Percentiles rank a stretch among this genome's conserved stretches.
Evolutionary conservation across 2,113 vertebrate genomes (phyloP).

Genomic region (Hassar affinis): DNA sequence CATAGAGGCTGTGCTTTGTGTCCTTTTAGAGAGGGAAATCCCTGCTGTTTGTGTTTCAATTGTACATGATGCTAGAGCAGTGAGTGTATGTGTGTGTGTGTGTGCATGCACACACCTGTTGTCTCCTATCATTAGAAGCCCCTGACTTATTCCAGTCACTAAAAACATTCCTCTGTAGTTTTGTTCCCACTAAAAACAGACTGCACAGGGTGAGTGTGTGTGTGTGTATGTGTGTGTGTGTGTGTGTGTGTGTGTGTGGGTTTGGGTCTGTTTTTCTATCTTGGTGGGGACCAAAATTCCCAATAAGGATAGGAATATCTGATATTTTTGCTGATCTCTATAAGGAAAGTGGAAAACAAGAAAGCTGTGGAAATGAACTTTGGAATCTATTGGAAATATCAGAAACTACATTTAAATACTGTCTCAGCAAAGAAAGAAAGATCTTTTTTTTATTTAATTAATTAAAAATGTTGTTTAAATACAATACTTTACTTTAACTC

Average conservation of each 20-base stretch:
- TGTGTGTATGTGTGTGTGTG: constrained; percentile 1
- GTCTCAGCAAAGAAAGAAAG: background rate
- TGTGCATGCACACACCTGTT: constrained; percentile 62
- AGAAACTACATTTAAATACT: too few species aligned
- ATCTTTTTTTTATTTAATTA: background rate
- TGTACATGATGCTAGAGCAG: constrained; percentile 18
- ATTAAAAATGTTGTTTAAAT: background rate
- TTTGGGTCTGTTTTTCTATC: too few species aligned
- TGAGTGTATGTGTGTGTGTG: constrained; percentile 11
- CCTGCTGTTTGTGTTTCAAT: constrained; percentile 2
- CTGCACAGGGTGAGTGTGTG: background rate
- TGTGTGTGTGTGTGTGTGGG: constrained; percentile 8
- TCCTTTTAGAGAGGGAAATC: constrained; percentile 43
- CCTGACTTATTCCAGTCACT: constrained; percentile 58
- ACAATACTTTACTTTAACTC: background rate
- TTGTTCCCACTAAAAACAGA: constrained; percentile 58
- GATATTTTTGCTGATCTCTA: too few species aligned
- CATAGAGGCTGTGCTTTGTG: constrained; percentile 55
- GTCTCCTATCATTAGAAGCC: constrained; percentile 47
- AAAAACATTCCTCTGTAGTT: constrained; percentile 43
- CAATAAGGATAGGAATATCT: too few species aligned
- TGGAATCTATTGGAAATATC: too few species aligned
- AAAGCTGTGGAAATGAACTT: background rate
- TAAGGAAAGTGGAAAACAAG: too few species aligned
- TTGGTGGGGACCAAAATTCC: too few species aligned